These are phyloP conservation scores for Luidia sarsii DNA, from an alignment of 53 echinoderm and acorn worm species.

Conservation along the genomic window DNA sequence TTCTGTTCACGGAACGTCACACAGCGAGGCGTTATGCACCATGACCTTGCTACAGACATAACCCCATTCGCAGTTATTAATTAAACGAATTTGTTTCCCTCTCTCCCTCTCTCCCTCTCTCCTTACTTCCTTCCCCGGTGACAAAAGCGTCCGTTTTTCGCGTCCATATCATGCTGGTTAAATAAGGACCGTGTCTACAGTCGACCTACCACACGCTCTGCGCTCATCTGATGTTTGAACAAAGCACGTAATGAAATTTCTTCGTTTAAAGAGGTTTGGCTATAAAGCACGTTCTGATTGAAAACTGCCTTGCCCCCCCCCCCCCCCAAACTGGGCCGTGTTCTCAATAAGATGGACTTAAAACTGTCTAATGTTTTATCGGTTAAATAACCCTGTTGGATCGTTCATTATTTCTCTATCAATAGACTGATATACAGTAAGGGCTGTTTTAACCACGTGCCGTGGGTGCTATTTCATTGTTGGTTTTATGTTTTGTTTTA, in stretches of 20 bases:
- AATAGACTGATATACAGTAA: background rate
- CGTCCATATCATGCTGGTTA: slow-evolving; percentile 43
- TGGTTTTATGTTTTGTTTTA: too few relatives aligned
- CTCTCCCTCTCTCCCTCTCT: background rate
- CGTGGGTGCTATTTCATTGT: too few relatives aligned
- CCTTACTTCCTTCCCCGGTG: background rate
- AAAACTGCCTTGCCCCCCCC: too few relatives aligned
- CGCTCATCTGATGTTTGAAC: slow-evolving; percentile 41
- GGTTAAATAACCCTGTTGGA: slow-evolving; percentile 22
- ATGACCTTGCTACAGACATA: slow-evolving; percentile 34
- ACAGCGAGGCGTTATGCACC: background rate
- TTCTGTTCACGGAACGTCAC: slow-evolving; percentile 17
- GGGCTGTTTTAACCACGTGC: slow-evolving; percentile 7
- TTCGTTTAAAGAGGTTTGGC: background rate
- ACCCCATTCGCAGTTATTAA: slow-evolving; percentile 36
- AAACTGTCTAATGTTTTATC: slow-evolving; percentile 18
- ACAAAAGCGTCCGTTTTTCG: slow-evolving; percentile 29
- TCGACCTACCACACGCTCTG: slow-evolving; percentile 32
- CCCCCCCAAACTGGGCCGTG: too few relatives aligned
- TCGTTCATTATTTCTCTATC: slow-evolving; percentile 14
- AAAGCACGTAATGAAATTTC: slow-evolving; percentile 40
- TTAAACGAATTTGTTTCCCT: slow-evolving; percentile 15
- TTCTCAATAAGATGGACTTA: background rate
- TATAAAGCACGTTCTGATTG: too few relatives aligned
- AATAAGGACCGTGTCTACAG: slow-evolving; percentile 23